Conservation (phyloP, 2,113 vertebrate species). For the Psittacus erithacus region DNA sequence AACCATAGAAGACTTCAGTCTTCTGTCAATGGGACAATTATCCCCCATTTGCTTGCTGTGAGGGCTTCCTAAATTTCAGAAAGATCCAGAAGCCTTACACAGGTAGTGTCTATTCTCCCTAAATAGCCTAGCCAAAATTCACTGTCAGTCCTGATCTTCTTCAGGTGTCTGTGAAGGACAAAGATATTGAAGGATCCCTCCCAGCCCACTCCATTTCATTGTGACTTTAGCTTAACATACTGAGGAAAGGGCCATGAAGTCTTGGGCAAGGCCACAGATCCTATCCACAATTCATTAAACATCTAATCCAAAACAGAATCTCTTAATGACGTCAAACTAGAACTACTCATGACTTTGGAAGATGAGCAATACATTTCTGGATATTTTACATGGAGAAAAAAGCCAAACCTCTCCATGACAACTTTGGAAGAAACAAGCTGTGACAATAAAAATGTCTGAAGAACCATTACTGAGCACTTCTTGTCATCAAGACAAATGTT, state of each 20-base stretch:
- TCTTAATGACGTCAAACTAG: background rate
- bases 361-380: background rate
- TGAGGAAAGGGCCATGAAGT: background rate
- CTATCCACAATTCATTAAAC: background rate
- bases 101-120: background rate
- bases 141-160: background rate
- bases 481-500: background rate
- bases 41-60: background rate
- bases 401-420: background rate
- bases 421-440: background rate
- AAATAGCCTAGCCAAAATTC: background rate
- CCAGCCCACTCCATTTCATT: background rate
- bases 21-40: background rate
- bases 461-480: background rate
- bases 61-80: background rate
- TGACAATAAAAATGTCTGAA: background rate
- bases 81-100: background rate
- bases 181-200: background rate
- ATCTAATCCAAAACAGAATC: background rate
- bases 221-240: background rate
- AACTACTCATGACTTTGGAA: background rate
- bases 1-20: background rate
- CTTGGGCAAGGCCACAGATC: background rate
- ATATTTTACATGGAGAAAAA: background rate
- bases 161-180: background rate